A percentile compares a stretch with the other conserved stretches of the same genome.
Evolutionary conservation across 2,113 vertebrate genomes (phyloP).

Genomic region (Antennarius striatus): DNA sequence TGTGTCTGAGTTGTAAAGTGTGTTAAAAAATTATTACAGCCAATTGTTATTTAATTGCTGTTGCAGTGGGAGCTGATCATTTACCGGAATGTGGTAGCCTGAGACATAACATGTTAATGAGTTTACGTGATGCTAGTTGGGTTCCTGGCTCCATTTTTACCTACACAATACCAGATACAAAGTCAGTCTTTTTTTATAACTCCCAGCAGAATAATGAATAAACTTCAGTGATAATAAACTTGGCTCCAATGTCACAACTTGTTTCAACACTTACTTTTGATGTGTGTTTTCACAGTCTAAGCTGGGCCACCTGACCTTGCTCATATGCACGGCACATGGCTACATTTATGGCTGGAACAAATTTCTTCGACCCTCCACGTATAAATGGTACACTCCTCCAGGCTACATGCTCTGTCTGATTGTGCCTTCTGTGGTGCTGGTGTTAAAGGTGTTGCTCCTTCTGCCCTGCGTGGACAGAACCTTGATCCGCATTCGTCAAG

Average conservation of each 20-base stretch:
- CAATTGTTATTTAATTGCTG: too few species aligned
- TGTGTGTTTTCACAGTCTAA: conserved; percentile 81
- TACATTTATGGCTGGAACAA: conserved; percentile 84
- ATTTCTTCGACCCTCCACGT: conserved; percentile 75
- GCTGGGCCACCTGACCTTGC: conserved; percentile 87
- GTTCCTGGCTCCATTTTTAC: too few species aligned
- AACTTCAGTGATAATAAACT: too few species aligned
- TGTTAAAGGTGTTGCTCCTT: conserved; percentile 85
- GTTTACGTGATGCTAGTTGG: too few species aligned
- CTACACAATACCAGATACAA: too few species aligned
- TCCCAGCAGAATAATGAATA: background rate
- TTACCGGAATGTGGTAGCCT: too few species aligned
- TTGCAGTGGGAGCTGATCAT: too few species aligned
- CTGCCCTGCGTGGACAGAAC: conserved; percentile 85
- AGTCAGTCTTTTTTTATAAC: background rate
- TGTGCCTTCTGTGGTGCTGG: conserved; percentile 83
- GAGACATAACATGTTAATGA: too few species aligned
- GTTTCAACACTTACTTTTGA: too few species aligned
- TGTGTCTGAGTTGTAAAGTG: too few species aligned
- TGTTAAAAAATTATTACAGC: too few species aligned
- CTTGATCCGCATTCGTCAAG: conserved; percentile 86
- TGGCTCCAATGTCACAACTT: too few species aligned
- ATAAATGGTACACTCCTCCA: conserved; percentile 86
- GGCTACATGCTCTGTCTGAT: conserved; percentile 85
- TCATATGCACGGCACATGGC: conserved; percentile 86